Base-by-base conservation (phyloP, 2,797 vertebrate species). In the Threskiornis aethiopicus region DNA sequence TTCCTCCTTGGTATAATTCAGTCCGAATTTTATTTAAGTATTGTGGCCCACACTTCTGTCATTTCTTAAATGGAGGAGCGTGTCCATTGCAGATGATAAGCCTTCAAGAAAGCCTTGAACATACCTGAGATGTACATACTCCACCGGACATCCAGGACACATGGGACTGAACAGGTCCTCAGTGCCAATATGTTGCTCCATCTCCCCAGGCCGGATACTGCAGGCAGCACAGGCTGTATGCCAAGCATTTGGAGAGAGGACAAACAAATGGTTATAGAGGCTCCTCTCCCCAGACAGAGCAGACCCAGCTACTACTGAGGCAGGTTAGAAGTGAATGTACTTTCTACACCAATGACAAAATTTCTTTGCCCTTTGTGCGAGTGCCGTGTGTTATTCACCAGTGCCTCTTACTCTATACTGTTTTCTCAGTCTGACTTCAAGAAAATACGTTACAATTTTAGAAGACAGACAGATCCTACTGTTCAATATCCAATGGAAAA, bases 71-170 rank as follows among this genome's bases (percentile, higher is more conserved):
- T 0, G 9, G 29, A 73, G 57, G 29, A 31, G 15, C 3, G 0
- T 25, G 14, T 37, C 33, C 28, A 26, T 16, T 49, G 47, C 41
- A 37, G 35, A 42, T 54, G 52, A 47, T 46, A 65, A 54, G 26
- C 16, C 21, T 59, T 28, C 52, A 71, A 52, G 78, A 54, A 88
- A 49, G 28, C 47, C 24, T 59, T 29, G 58, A 65, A 28, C 2
- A 1, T n/a, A 37, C 13, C 49, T 21, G 42, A 44, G 49, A 42
- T 0, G 1, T 42, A 20, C 0, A 2, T n/a, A 25, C 29, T 31
- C 29, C 2, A 3, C 9, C 22, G 37, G 42, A 26, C 33, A n/a
- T 11, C 13, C 31, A 52, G 31, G 62, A 9, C 37, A 39, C 1
- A 6, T 20, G 44, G 37, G 37, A 55, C 41, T 16, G 47, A 20